These are phyloP conservation scores for Mimas tiliae DNA, from an alignment of 2,888 invertebrate species.

Conservation along the genomic window DNA sequence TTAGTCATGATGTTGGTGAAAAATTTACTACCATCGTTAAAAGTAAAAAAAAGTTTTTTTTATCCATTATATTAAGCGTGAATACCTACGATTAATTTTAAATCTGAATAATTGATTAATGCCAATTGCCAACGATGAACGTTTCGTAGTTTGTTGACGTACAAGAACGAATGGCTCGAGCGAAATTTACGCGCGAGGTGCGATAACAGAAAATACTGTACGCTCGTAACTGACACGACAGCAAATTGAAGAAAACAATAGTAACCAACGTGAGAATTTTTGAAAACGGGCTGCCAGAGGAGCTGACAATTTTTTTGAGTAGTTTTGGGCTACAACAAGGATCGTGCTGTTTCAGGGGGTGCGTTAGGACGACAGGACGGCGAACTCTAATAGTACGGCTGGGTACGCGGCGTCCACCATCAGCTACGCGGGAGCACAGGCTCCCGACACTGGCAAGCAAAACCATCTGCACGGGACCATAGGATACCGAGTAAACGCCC, in stretches of 20 bases:
- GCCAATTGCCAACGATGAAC: constrained; percentile 56
- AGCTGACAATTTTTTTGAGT: constrained; percentile 45
- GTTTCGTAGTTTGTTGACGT: constrained; percentile 73
- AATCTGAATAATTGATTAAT: constrained; percentile 38
- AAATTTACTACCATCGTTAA: too few species aligned
- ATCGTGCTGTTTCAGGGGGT: constrained; percentile 84
- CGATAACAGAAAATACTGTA: constrained; percentile 65
- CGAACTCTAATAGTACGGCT: constrained; percentile 87
- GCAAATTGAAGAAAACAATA: constrained; percentile 47
- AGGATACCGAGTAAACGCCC: constrained; percentile 86
- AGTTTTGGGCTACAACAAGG: constrained; percentile 59
- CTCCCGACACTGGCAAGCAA: constrained; percentile 80
- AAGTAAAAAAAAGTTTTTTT: neutral
- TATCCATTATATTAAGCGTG: constrained; percentile 16
- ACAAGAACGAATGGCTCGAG: constrained; percentile 55
- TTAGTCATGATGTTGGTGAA: too few species aligned
- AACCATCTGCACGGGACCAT: constrained; percentile 80
- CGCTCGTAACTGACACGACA: constrained; percentile 55
- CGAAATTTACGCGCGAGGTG: constrained; percentile 65
- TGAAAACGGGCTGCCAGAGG: constrained; percentile 27
- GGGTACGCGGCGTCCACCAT: constrained; percentile 81
- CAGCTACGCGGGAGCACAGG: constrained; percentile 75
- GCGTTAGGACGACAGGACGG: constrained; percentile 90
- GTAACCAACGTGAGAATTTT: constrained; percentile 7
- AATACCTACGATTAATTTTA: constrained; percentile 30